Conservation (phyloP, 2,113 vertebrate genomes). For the Helogale parvula region DNA sequence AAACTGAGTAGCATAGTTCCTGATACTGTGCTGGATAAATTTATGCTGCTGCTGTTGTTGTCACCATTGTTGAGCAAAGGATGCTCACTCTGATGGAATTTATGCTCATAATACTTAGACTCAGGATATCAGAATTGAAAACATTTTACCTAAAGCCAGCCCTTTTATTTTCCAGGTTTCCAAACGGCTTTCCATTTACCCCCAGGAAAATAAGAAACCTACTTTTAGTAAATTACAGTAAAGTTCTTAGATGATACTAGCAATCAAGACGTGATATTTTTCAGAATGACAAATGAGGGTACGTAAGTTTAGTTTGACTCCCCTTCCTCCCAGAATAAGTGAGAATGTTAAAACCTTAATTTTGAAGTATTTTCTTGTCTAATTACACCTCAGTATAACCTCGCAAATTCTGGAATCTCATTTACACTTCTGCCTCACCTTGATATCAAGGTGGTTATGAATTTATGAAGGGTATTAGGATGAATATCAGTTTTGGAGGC, state of each 20-base stretch:
- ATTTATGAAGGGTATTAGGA: conserved; percentile 57
- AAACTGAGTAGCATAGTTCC: neutral
- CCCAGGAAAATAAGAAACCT: neutral
- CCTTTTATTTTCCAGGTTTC: conserved; percentile 12
- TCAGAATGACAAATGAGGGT: neutral
- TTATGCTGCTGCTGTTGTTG: neutral
- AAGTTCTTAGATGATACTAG: neutral
- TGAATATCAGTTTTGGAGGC: neutral
- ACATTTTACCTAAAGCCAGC: neutral
- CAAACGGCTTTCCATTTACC: neutral
- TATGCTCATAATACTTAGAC: conserved; percentile 22
- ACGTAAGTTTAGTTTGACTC: neutral
- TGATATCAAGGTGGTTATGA: conserved; percentile 26
- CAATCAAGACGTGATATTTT: neutral
- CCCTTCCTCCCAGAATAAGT: neutral
- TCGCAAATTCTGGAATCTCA: neutral
- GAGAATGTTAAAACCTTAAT: neutral
- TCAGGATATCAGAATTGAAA: neutral
- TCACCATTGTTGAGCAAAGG: neutral
- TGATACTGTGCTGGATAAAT: neutral
- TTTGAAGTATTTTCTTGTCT: conserved; percentile 37
- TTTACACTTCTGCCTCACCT: neutral
- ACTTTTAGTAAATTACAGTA: neutral
- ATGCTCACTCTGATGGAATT: neutral
- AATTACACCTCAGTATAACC: neutral